A percentile compares a stretch with the other conserved stretches of the same genome.
Evolutionary conservation across 2,113 vertebrate genomes (phyloP).

Genomic region (Odocoileus virginianus): DNA sequence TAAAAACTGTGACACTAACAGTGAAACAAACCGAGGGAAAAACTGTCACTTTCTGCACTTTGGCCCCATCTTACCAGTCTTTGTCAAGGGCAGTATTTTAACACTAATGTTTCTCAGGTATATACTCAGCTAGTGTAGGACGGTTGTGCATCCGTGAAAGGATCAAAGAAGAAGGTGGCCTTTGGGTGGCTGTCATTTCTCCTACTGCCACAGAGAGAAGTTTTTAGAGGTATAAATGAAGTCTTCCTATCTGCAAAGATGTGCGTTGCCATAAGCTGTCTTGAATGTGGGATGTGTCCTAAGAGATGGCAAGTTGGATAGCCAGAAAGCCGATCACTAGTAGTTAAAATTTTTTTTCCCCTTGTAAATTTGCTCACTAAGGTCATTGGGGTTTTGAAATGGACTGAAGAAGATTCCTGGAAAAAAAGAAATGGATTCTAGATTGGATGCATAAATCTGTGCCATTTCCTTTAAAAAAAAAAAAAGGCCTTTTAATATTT

Average conservation of each 20-base stretch:
- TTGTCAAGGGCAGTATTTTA: conserved; percentile 84
- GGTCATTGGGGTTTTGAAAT: neutral
- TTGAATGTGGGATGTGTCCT: conserved; percentile 35
- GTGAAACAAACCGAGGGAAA: conserved; percentile 51
- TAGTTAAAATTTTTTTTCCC: neutral
- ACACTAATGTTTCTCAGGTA: conserved; percentile 89
- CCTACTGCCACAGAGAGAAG: neutral
- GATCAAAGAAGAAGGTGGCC: conserved; percentile 45
- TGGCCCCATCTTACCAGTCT: conserved; percentile 70
- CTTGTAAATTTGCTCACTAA: neutral
- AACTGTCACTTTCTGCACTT: conserved; percentile 75
- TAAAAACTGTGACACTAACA: conserved; percentile 57
- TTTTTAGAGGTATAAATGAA: neutral
- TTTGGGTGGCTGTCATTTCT: neutral
- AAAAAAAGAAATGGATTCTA: neutral
- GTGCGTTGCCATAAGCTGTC: neutral
- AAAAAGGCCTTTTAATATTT: no score
- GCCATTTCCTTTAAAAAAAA: neutral
- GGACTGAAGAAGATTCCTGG: neutral
- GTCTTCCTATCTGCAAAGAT: conserved; percentile 1
- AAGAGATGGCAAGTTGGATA: conserved; percentile 12
- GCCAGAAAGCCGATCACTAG: neutral
- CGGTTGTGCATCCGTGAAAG: conserved; percentile 66
- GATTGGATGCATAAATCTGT: neutral
- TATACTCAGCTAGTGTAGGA: conserved; percentile 77